Evolutionary conservation across 2,113 vertebrate genomes (phyloP).

Genomic region (Mobula hypostoma): DNA sequence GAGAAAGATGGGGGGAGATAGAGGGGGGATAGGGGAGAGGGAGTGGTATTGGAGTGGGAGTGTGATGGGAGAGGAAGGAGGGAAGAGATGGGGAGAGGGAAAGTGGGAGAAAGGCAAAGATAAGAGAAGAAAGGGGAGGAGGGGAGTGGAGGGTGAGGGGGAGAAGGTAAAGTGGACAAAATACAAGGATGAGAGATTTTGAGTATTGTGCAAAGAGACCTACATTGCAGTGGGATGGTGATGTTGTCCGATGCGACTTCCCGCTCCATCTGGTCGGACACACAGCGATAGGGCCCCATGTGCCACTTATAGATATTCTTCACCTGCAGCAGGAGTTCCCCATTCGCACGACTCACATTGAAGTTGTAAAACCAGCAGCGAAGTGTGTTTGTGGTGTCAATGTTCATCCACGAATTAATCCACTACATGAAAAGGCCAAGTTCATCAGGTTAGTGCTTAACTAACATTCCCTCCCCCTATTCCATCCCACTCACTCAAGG

Average conservation of each 20-base stretch:
- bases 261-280: neutral
- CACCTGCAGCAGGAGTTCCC: constrained; percentile 45
- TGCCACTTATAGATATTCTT: constrained; percentile 32
- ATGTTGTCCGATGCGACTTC: neutral
- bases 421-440: constrained; percentile 30
- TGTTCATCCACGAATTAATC: constrained; percentile 39
- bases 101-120: constrained; percentile 42
- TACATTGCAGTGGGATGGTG: neutral
- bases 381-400: constrained; percentile 31
- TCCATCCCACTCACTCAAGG: too few species aligned
- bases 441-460: too few species aligned
- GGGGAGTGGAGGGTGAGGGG: too few species aligned
- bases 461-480: too few species aligned
- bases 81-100: constrained; percentile 32
- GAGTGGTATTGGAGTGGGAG: too few species aligned
- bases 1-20: too few species aligned
- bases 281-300: constrained; percentile 22
- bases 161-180: constrained; percentile 40
- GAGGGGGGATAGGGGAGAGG: too few species aligned
- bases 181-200: too few species aligned
- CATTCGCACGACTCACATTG: constrained; percentile 43
- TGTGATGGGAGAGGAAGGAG: constrained; percentile 26
- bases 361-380: constrained; percentile 41
- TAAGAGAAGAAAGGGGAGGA: constrained; percentile 38
- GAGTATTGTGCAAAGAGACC: neutral